Percentiles rank a stretch among this genome's conserved stretches.
These are phyloP conservation scores for Muraenolepis orangiensis DNA, from an alignment of 2,797 vertebrate genomes.

Conservation along the genomic window DNA sequence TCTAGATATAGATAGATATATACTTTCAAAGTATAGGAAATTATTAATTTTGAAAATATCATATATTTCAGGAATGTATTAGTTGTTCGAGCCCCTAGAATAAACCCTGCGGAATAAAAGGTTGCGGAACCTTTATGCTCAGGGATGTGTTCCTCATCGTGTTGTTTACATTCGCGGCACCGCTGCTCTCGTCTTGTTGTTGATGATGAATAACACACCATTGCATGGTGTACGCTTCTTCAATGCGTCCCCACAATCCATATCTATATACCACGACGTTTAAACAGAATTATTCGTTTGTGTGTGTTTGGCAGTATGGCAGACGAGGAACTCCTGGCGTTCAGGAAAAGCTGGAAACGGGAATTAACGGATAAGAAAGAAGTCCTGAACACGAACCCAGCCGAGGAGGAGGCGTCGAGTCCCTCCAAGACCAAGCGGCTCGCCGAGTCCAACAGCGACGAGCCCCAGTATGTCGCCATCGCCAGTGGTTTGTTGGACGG, in stretches of 20 bases:
- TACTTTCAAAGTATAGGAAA: too few relatives aligned
- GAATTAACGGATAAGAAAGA: constrained; percentile 52
- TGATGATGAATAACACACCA: too few relatives aligned
- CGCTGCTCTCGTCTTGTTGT: not conserved
- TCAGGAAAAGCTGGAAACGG: constrained; percentile 70
- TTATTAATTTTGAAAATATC: not conserved
- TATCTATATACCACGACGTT: not conserved
- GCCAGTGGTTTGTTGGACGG: constrained; percentile 70
- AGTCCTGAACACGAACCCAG: constrained; percentile 30
- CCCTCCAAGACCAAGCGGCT: not conserved
- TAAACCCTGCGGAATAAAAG: not conserved
- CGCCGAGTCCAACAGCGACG: constrained; percentile 36
- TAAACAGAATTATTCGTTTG: not conserved
- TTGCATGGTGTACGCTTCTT: not conserved
- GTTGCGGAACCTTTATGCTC: not conserved
- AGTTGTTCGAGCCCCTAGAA: not conserved
- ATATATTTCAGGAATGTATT: not conserved
- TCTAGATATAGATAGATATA: too few relatives aligned
- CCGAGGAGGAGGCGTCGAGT: not conserved
- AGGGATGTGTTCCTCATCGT: not conserved
- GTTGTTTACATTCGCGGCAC: not conserved
- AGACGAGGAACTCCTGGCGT: constrained; percentile 64
- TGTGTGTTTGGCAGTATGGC: constrained; percentile 60
- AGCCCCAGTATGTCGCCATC: constrained; percentile 73
- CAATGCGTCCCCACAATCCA: not conserved